Evolutionary conservation across 1,140 invertebrate species (phyloP).

Genomic region (Drosophila santomea): DNA sequence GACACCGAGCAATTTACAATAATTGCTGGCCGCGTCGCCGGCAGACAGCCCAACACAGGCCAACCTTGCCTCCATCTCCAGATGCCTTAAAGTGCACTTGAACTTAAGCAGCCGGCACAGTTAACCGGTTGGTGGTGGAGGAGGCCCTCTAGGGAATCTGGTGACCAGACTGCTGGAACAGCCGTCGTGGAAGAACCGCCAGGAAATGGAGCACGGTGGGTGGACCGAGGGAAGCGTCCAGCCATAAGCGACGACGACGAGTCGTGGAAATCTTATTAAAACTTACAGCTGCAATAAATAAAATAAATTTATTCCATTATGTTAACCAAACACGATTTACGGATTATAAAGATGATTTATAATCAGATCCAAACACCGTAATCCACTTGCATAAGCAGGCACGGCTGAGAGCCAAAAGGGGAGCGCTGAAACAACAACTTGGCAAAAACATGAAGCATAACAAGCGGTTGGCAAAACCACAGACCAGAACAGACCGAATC

Average conservation of each 20-base stretch:
- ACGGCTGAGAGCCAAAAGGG: conserved; percentile 15
- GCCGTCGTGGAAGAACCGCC: background rate
- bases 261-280: conserved; percentile 81
- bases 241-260: conserved; percentile 47
- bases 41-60: conserved; percentile 21
- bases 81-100: conserved; percentile 73
- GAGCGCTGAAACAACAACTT: conserved; percentile 53
- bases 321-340: conserved; percentile 83
- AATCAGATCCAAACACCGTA: conserved; percentile 83
- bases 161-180: conserved; percentile 15
- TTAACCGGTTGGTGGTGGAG: conserved; percentile 10
- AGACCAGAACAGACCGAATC: conserved; percentile 26
- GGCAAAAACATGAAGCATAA: conserved; percentile 80
- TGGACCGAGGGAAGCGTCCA: too few relatives aligned
- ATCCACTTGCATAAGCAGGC: conserved; percentile 82
- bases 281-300: conserved; percentile 83
- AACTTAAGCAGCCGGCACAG: conserved; percentile 53
- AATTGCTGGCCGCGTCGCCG: conserved; percentile 61
- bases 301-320: conserved; percentile 84
- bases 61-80: conserved; percentile 33
- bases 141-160: conserved; percentile 7
- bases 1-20: conserved; percentile 80
- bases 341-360: conserved; percentile 84
- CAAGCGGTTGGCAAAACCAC: conserved; percentile 62
- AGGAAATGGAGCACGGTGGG: background rate